Percentiles rank a stretch among this genome's conserved stretches.
phyloP scores from a whole-genome alignment of 2,113 vertebrate genomes.

The Takifugu flavidus region DNA sequence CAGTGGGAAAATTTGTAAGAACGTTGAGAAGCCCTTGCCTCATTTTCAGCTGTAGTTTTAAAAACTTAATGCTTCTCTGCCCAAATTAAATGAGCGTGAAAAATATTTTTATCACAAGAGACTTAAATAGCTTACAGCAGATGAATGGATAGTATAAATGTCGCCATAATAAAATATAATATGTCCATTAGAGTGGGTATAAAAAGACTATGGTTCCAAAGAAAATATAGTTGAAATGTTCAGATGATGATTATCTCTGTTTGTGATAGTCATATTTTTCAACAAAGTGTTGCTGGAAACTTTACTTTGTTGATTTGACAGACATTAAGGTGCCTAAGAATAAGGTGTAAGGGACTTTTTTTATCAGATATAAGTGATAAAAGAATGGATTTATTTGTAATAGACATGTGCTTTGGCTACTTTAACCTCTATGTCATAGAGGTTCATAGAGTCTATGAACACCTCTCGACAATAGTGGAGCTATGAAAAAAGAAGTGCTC shows the following conservation, averaged over 20 bases:
- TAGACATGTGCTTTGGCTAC: too few relatives aligned
- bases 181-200: slow-evolving; percentile 24
- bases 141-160: slow-evolving; percentile 46
- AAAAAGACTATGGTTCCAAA: slow-evolving; percentile 16
- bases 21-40: slow-evolving; percentile 28
- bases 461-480: too few relatives aligned
- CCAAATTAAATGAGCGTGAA: slow-evolving; percentile 44
- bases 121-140: slow-evolving; percentile 51
- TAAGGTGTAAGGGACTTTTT: too few relatives aligned
- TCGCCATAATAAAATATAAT: slow-evolving; percentile 27
- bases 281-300: too few relatives aligned
- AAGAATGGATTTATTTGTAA: too few relatives aligned
- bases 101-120: slow-evolving; percentile 40
- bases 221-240: background rate
- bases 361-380: too few relatives aligned
- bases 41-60: slow-evolving; percentile 25
- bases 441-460: too few relatives aligned
- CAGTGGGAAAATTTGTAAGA: slow-evolving; percentile 46
- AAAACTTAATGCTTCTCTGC: slow-evolving; percentile 35
- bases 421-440: too few relatives aligned
- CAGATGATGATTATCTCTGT: too few relatives aligned
- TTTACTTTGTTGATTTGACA: too few relatives aligned
- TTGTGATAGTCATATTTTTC: too few relatives aligned
- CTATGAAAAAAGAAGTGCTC: background rate
- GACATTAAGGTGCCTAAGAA: too few relatives aligned